A percentile compares a stretch with the other conserved stretches of the same genome.
Conservation (phyloP, 2,797 vertebrate species). For the Lepus oiostolus region DNA sequence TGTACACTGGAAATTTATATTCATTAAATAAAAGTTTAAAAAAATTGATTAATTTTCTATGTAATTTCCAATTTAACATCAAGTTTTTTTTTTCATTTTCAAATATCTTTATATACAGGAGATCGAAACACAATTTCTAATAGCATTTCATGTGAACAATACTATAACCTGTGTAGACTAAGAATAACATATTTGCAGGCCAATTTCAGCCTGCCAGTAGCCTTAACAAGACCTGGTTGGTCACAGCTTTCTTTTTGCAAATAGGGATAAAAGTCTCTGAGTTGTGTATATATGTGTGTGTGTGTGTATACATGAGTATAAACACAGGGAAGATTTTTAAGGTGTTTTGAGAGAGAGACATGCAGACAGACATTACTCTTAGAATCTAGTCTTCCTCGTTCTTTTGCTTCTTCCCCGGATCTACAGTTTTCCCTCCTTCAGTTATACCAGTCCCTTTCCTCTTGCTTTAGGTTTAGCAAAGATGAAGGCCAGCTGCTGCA, state of each 20-base stretch:
- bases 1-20: no score
- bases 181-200: background rate
- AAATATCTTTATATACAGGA: no score
- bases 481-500: background rate
- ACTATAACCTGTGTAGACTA: background rate
- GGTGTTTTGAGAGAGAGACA: background rate
- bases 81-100: no score
- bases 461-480: background rate
- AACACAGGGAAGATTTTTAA: background rate
- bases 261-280: background rate
- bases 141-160: background rate
- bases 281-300: no score
- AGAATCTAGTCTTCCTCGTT: background rate
- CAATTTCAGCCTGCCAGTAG: background rate
- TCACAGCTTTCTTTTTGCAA: background rate
- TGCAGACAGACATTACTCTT: background rate
- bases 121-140: background rate
- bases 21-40: no score
- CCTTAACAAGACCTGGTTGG: background rate
- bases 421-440: background rate
- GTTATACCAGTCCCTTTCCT: background rate
- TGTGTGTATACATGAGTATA: no score
- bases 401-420: background rate
- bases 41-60: no score
- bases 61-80: no score